Evolutionary conservation across 2,888 invertebrate genomes (phyloP), one percentile per base, ranked within the genome.

Genomic region (Pollenia angustigena): DNA sequence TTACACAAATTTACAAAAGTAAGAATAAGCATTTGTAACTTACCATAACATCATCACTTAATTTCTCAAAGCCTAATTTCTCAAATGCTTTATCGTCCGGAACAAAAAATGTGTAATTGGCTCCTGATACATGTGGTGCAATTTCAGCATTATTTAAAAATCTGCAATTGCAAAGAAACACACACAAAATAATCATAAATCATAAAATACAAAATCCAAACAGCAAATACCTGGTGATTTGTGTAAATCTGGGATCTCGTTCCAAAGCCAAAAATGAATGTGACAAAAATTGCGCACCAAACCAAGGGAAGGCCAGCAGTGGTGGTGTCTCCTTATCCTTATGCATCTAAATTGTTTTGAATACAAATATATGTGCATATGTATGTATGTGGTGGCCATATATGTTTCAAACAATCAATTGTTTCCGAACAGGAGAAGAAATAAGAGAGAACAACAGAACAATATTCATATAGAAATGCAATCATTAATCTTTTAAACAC

Each of bases 71-170:
- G 12, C 95, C 95, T n/a, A 95, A 91, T 87, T 94, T 94, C 88
- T 95, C 94, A 90, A 96, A 96, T 1, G 96, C 96, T 50, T 94
- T 94, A 91, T 96, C 96, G 9, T 94, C 95, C 9, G 96, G 96
- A 68, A 96, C 96, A 91, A 96, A 95, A 90, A 96, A 95, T 0
- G 96, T 96, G 91, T 95, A 95, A 85, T 95, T 95, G 18, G 95
- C 94, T n/a, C 95, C 95, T 40, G 95, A 94, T 66, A 95, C 94
- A 88, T 94, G 94, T 4, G 95, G 95, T 1, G 95, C 95, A 72
- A 95, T 93, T 91, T 95, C 95, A 1, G 95, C 95, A 88, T 95
- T 93, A 91, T 95, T 95, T n/a, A 95, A 92, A 91, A 95, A 95
- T 90, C 95, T 93, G 58, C 14, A 81, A 75, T 48, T 74, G 50